Evolutionary conservation across 2,113 vertebrate genomes (phyloP).

Genomic region (Mastomys natalensis): DNA sequence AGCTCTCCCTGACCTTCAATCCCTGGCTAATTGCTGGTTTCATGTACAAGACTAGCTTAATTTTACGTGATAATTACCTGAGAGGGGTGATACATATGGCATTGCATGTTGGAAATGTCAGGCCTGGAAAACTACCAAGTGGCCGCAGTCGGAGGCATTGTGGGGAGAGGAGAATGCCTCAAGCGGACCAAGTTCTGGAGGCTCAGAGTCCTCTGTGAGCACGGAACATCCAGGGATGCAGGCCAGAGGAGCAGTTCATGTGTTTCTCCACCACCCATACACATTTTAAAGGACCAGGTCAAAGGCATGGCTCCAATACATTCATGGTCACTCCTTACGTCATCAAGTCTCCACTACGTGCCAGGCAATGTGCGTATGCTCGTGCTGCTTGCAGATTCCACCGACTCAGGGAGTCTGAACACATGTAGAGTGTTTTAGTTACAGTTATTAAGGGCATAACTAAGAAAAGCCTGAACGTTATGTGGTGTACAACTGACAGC

Average conservation of each 20-base stretch:
- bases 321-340: neutral
- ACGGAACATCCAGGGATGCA: neutral
- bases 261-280: neutral
- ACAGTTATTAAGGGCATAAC: neutral
- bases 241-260: neutral
- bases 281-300: neutral
- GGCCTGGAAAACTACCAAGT: constrained; percentile 86
- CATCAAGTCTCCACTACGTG: neutral
- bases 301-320: neutral
- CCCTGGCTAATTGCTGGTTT: constrained; percentile 91
- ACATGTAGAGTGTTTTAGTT: neutral
- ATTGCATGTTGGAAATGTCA: constrained; percentile 89
- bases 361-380: neutral
- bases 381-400: neutral
- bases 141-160: constrained; percentile 70
- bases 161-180: neutral
- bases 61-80: constrained; percentile 91
- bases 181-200: neutral
- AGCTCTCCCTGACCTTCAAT: constrained; percentile 92
- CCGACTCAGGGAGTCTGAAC: neutral
- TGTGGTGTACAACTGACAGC: neutral
- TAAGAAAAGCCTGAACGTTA: neutral
- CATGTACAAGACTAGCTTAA: constrained; percentile 90
- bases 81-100: constrained; percentile 88
- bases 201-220: neutral